These are phyloP conservation scores for Scarus forsteni DNA, from an alignment of 2,797 vertebrate genomes.

Conservation along the genomic window DNA sequence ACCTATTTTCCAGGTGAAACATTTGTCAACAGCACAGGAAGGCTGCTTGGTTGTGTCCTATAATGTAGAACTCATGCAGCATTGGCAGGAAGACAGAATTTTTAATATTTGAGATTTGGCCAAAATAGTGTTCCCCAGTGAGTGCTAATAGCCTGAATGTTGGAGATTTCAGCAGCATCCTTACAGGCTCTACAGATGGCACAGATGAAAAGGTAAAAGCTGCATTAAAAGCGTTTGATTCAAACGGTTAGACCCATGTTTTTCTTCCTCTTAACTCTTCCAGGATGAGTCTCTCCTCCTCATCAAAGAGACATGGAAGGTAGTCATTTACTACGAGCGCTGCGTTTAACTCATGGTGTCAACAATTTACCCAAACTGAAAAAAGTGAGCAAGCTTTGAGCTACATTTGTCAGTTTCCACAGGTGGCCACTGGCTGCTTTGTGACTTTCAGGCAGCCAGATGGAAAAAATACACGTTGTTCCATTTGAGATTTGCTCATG, in stretches of 20 bases:
- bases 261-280: slow-evolving; percentile 35
- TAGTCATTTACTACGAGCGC: slow-evolving; percentile 56
- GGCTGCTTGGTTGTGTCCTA: slow-evolving; percentile 19
- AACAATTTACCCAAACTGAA: slow-evolving; percentile 29
- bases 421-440: slow-evolving; percentile 65
- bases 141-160: slow-evolving; percentile 24
- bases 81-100: slow-evolving; percentile 33
- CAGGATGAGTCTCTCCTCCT: slow-evolving; percentile 48
- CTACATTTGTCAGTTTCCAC: slow-evolving; percentile 56
- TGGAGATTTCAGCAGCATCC: slow-evolving; percentile 23
- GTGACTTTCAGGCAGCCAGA: slow-evolving; percentile 57
- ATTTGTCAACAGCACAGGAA: slow-evolving; percentile 24
- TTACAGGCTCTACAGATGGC: slow-evolving; percentile 30
- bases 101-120: slow-evolving; percentile 30
- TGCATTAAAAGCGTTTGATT: slow-evolving; percentile 48
- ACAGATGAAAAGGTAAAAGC: slow-evolving; percentile 45
- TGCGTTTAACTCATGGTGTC: slow-evolving; percentile 45
- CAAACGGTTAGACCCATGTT: slow-evolving; percentile 34
- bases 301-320: slow-evolving; percentile 61
- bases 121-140: neutral
- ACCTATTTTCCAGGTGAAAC: slow-evolving; percentile 55
- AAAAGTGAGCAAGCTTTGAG: slow-evolving; percentile 26
- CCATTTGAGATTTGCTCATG: slow-evolving; percentile 69
- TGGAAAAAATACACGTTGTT: slow-evolving; percentile 72
- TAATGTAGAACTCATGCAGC: slow-evolving; percentile 24